A percentile compares a stretch with the other conserved stretches of the same genome.
Evolutionary conservation across 2,113 vertebrate species (phyloP).

Genomic region (Rynchops niger): DNA sequence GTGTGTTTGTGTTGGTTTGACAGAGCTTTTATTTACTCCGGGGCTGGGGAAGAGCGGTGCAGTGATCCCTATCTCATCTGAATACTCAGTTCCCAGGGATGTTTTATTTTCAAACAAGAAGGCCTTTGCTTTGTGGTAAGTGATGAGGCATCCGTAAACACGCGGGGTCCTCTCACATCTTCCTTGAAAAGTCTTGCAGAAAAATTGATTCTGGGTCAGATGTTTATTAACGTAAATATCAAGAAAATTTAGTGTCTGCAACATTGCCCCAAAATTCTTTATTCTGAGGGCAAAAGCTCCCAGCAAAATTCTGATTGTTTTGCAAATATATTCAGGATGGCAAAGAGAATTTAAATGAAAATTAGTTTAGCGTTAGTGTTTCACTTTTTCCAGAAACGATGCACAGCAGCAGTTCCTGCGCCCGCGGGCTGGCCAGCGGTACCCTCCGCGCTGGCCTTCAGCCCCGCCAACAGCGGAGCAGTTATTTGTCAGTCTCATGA

Average conservation of each 20-base stretch:
- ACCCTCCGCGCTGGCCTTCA: rapidly evolving
- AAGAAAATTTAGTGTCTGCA: neutral
- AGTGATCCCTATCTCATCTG: neutral
- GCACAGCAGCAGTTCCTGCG: rapidly evolving
- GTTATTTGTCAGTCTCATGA: rapidly evolving
- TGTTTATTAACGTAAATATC: neutral
- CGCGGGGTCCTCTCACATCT: neutral
- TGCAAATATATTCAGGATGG: neutral
- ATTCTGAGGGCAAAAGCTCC: neutral
- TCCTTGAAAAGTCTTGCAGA: neutral
- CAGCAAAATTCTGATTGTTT: neutral
- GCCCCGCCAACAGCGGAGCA: neutral
- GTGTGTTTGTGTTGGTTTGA: neutral
- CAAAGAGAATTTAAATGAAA: neutral
- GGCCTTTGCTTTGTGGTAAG: neutral
- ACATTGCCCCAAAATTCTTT: neutral
- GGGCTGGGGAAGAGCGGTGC: neutral
- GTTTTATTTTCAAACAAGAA: neutral
- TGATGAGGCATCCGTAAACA: neutral
- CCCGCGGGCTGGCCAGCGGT: neutral
- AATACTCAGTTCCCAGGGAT: neutral
- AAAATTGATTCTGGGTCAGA: neutral
- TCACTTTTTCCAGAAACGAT: rapidly evolving
- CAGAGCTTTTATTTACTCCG: neutral
- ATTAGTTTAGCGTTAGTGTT: rapidly evolving